Evolutionary conservation across 1,140 invertebrate species (phyloP).

Genomic region (Sogatella furcifera): DNA sequence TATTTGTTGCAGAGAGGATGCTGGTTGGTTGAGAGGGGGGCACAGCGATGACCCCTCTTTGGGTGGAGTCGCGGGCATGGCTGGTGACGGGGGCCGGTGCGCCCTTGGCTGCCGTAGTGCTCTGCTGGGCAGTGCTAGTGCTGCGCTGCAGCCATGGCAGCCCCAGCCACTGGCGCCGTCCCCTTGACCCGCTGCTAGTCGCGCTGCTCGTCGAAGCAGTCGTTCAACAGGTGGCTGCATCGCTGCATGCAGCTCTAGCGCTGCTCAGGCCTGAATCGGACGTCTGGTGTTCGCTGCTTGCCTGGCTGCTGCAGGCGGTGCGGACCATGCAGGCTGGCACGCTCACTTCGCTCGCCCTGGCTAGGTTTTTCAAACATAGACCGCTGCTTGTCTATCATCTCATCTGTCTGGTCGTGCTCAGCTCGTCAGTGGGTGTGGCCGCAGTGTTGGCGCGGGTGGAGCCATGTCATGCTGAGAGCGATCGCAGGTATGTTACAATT

Average conservation of each 20-base stretch:
- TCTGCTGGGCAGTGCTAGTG: conserved; percentile 38
- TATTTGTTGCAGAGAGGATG: too few relatives aligned
- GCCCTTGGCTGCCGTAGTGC: conserved; percentile 37
- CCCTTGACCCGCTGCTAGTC: conserved; percentile 43
- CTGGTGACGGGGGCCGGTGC: conserved; percentile 41
- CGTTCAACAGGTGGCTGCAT: conserved; percentile 35
- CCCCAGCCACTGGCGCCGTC: conserved; percentile 38
- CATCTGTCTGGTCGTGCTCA: conserved; percentile 38
- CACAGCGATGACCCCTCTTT: conserved; percentile 26
- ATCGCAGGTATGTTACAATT: conserved; percentile 8
- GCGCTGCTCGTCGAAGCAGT: conserved; percentile 37
- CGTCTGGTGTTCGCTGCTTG: conserved; percentile 35
- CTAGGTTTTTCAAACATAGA: conserved; percentile 38
- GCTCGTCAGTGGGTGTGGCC: conserved; percentile 37
- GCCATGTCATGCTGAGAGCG: conserved; percentile 23
- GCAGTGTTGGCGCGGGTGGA: conserved; percentile 33
- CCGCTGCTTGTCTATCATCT: conserved; percentile 44
- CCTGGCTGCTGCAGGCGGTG: conserved; percentile 38
- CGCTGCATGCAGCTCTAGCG: conserved; percentile 37
- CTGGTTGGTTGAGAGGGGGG: too few relatives aligned
- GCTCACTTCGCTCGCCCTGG: conserved; percentile 39
- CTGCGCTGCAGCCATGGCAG: conserved; percentile 40
- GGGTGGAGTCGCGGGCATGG: conserved; percentile 37
- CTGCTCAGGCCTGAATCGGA: conserved; percentile 36
- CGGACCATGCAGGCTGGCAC: conserved; percentile 42